A percentile compares a stretch with the other conserved stretches of the same genome.
Conservation (phyloP, 2,888 invertebrate species). For the Melanotus villosus region DNA sequence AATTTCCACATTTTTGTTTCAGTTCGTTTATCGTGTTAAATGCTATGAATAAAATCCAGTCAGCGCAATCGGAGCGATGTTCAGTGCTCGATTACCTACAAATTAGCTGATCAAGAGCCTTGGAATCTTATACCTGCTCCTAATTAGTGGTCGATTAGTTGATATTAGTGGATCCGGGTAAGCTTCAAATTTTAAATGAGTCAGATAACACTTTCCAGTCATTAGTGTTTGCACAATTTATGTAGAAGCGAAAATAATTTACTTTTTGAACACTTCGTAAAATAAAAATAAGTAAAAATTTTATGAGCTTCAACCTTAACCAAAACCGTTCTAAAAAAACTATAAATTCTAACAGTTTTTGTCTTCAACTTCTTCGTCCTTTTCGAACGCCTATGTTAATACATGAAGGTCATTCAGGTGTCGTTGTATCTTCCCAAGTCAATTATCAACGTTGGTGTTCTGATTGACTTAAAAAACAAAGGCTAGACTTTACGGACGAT, state of each 20-base stretch:
- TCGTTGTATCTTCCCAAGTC: slow-evolving; percentile 39
- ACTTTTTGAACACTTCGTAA: slow-evolving; percentile 38
- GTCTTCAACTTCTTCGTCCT: slow-evolving; percentile 33
- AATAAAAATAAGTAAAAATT: slow-evolving; percentile 17
- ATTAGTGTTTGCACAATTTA: slow-evolving; percentile 51
- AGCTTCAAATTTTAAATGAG: slow-evolving; percentile 58
- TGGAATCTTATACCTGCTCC: slow-evolving; percentile 64
- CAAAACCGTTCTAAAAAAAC: background rate
- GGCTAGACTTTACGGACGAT: slow-evolving; percentile 32
- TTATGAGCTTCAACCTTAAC: background rate
- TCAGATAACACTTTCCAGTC: slow-evolving; percentile 57
- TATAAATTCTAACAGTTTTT: slow-evolving; percentile 19
- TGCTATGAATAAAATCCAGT: slow-evolving; percentile 42
- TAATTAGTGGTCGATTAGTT: slow-evolving; percentile 65
- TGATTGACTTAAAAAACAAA: slow-evolving; percentile 43
- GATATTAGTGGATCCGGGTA: slow-evolving; percentile 62
- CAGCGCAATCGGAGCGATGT: slow-evolving; percentile 53
- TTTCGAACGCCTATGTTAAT: slow-evolving; percentile 16
- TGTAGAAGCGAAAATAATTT: slow-evolving; percentile 34
- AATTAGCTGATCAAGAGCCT: slow-evolving; percentile 64
- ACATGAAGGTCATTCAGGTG: slow-evolving; percentile 36
- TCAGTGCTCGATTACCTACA: slow-evolving; percentile 59
- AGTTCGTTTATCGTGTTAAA: slow-evolving; percentile 43
- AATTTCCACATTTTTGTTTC: slow-evolving; percentile 37
- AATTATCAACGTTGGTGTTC: slow-evolving; percentile 51